Conservation (phyloP, 2,888 invertebrate species). For the Erannis defoliaria region DNA sequence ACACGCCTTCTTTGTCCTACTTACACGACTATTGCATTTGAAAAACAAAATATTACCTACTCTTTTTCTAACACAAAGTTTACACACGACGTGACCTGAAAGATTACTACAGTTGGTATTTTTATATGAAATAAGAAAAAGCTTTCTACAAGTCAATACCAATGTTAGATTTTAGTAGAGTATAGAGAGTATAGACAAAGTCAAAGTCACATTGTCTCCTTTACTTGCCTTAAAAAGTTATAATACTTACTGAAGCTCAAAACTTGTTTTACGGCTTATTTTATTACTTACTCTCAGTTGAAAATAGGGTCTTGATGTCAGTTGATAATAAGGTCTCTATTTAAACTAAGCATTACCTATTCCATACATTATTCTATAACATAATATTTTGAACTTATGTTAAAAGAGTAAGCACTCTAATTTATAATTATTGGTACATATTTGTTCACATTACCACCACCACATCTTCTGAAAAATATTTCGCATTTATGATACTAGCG, state of each 20-base stretch:
- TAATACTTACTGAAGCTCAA: neutral
- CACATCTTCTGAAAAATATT: too few relatives aligned
- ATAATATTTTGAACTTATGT: too few relatives aligned
- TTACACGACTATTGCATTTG: neutral
- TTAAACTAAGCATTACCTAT: too few relatives aligned
- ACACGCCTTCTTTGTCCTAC: too few relatives aligned
- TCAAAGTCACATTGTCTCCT: constrained; percentile 17
- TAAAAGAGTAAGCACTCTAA: too few relatives aligned
- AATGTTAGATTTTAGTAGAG: neutral
- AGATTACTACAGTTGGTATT: constrained; percentile 1
- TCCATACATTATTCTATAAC: too few relatives aligned
- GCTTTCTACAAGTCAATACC: constrained; percentile 1
- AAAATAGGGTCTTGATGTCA: too few relatives aligned
- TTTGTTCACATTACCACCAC: too few relatives aligned
- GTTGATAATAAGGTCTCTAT: too few relatives aligned
- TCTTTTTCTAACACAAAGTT: constrained; percentile 1
- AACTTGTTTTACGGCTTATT: neutral
- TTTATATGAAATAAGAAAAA: constrained; percentile 10
- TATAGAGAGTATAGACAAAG: too few relatives aligned
- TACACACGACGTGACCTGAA: constrained; percentile 10
- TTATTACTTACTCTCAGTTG: neutral
- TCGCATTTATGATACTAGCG: too few relatives aligned
- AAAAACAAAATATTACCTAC: neutral
- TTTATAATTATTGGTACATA: too few relatives aligned
- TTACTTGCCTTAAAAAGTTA: neutral